Evolutionary conservation across 2,113 vertebrate species (phyloP).

Genomic region (Nansenia antarctica): DNA sequence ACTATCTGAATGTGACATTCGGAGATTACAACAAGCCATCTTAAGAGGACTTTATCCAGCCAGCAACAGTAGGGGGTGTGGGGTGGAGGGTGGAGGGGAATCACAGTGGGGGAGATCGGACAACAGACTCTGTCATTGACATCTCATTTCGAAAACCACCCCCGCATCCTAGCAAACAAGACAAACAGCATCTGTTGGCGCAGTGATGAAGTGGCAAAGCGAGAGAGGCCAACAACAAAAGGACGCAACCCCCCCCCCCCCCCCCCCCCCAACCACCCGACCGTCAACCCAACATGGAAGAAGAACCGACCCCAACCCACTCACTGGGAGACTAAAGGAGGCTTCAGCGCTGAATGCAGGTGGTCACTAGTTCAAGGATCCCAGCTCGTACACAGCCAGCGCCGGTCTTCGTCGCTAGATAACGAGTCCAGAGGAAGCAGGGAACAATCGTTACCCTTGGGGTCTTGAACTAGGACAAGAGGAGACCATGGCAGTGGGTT

Average conservation of each 20-base stretch:
- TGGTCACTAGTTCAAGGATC: conserved; percentile 18
- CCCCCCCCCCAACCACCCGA: too few species aligned
- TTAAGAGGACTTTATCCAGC: not conserved
- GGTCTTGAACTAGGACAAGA: not conserved
- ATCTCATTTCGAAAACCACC: conserved; percentile 19
- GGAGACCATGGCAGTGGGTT: not conserved
- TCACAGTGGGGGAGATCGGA: not conserved
- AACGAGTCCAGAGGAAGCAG: conserved; percentile 7
- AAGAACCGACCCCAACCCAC: too few species aligned
- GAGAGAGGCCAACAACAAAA: conserved; percentile 17
- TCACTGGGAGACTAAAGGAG: conserved; percentile 22
- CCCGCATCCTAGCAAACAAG: conserved; percentile 19
- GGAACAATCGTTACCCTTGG: not conserved
- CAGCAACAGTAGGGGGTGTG: not conserved
- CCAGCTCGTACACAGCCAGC: conserved; percentile 26
- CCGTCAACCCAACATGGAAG: conserved; percentile 2
- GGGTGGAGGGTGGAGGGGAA: not conserved
- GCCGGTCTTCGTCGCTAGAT: conserved; percentile 1
- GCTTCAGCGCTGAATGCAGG: conserved; percentile 14
- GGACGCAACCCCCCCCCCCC: too few species aligned
- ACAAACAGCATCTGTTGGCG: conserved; percentile 35
- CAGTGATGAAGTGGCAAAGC: conserved; percentile 3
- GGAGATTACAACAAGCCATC: not conserved
- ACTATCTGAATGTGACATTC: not conserved
- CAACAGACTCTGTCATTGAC: conserved; percentile 9